A percentile compares a stretch with the other conserved stretches of the same genome.
These are phyloP conservation scores for Oenanthe melanoleuca DNA, from an alignment of 2,113 vertebrate species.

Conservation along the genomic window DNA sequence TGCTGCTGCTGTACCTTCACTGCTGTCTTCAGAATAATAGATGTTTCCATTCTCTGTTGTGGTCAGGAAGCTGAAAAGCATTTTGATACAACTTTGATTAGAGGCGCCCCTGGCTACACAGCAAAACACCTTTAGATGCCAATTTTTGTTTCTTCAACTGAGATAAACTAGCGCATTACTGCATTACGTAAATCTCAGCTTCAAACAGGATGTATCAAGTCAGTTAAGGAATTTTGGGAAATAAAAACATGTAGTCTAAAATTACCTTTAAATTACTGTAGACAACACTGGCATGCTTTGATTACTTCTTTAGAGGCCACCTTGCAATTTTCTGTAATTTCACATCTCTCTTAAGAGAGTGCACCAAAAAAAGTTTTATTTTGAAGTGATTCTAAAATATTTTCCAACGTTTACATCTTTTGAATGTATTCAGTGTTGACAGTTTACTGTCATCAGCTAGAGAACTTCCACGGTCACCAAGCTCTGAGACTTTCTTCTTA, in stretches of 20 bases:
- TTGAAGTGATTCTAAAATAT: background rate
- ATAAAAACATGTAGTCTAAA: background rate
- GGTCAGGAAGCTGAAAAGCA: background rate
- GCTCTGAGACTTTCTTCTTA: background rate
- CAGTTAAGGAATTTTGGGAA: background rate
- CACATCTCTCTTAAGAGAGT: background rate
- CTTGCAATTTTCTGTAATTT: background rate
- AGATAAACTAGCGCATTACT: background rate
- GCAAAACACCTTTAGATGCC: background rate
- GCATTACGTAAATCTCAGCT: background rate
- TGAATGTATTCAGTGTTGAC: background rate
- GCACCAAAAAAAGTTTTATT: background rate
- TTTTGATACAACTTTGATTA: background rate
- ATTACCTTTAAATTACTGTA: background rate
- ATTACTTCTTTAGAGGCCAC: background rate
- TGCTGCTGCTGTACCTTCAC: background rate
- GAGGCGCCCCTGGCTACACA: background rate
- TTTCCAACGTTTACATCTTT: background rate
- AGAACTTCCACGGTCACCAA: background rate
- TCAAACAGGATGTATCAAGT: background rate
- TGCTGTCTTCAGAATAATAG: background rate
- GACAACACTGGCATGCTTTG: background rate
- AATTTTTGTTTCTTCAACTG: background rate
- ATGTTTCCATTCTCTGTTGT: background rate
- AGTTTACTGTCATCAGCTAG: background rate